Conservation (phyloP, 2,888 invertebrate species). For the Noctua fimbriata region DNA sequence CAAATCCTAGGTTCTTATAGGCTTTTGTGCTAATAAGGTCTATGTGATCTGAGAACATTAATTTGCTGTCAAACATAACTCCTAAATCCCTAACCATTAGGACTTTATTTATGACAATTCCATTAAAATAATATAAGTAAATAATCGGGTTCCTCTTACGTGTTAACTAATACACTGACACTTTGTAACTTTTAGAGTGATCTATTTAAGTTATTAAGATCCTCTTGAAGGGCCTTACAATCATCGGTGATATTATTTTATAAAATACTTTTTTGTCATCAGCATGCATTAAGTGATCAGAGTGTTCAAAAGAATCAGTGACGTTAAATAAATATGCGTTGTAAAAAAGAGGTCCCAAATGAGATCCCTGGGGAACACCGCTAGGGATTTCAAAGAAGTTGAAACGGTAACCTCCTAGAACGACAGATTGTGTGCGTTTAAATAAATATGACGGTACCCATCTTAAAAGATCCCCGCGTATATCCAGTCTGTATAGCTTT, state of each 20-base stretch:
- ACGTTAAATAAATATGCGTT: background rate
- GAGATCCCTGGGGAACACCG: background rate
- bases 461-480: no score
- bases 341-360: background rate
- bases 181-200: no score
- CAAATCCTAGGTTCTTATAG: background rate
- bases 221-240: background rate
- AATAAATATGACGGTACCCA: no score
- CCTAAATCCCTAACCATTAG: background rate
- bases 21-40: no score
- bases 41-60: background rate
- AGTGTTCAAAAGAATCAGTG: background rate
- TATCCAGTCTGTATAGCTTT: no score
- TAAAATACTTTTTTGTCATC: background rate
- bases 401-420: no score
- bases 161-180: no score
- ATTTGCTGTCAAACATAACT: background rate
- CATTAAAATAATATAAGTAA: background rate
- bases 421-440: no score
- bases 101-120: no score
- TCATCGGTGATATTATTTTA: background rate
- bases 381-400: background rate
- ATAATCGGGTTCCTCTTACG: no score
- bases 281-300: background rate
- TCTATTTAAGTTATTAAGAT: background rate